Conservation (phyloP, 2,797 vertebrate genomes). For the Remorina albescens region DNA sequence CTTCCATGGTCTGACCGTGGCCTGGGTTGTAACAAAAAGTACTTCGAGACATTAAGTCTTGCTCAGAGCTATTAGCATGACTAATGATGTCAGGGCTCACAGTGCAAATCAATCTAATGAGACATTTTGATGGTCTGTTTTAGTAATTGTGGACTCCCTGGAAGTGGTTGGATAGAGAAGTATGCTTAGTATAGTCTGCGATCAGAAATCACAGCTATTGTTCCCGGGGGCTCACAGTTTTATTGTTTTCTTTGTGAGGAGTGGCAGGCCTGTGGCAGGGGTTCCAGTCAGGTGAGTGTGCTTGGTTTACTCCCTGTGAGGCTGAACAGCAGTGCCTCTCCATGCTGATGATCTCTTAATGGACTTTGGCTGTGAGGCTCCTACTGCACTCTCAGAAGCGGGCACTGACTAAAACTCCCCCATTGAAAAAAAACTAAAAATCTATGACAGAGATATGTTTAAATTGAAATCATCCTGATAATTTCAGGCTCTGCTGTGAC, state of each 20-base stretch:
- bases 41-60: background rate
- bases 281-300: constrained; percentile 32
- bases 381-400: too few species aligned
- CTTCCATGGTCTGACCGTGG: too few species aligned
- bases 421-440: constrained; percentile 40
- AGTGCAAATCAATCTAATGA: constrained; percentile 23
- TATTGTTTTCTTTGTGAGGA: constrained; percentile 32
- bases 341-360: constrained; percentile 55
- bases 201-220: constrained; percentile 33
- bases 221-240: constrained; percentile 2
- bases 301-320: constrained; percentile 28
- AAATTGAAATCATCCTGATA: constrained; percentile 45
- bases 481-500: constrained; percentile 33
- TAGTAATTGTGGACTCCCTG: constrained; percentile 24
- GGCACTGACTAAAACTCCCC: constrained; percentile 24
- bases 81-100: constrained; percentile 25
- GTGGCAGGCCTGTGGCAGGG: constrained; percentile 4
- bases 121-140: constrained; percentile 26
- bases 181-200: constrained; percentile 4
- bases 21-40: too few species aligned
- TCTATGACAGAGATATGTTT: constrained; percentile 25
- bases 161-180: constrained; percentile 11
- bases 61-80: constrained; percentile 5
- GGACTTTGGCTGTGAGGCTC: constrained; percentile 48
- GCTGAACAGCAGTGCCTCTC: constrained; percentile 35